Evolutionary conservation across 2,113 vertebrate species (phyloP), one percentile per base, ranked within the genome.

Genomic region (Pyrgilauda ruficollis): DNA sequence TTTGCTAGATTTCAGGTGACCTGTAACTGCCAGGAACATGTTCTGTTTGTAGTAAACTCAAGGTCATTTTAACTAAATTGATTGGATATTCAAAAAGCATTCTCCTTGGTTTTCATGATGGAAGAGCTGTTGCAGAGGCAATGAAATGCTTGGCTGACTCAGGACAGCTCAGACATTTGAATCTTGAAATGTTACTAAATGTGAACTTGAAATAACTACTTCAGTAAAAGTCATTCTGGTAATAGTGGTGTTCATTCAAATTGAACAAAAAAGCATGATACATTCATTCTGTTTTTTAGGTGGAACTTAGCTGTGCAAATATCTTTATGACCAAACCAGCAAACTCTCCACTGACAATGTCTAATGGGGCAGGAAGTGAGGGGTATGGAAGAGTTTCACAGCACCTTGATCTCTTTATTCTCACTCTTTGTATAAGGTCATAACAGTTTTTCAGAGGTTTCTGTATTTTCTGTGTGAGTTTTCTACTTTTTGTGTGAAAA

Each of bases 401-500:
- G 23, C 10, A 30, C 39, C 13, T 63, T 70, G 10, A 20, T 81
- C 6, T 84, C 27, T 66, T 62, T 53, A 70, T 74, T 74, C 15
- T 14, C 16, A 12, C 15, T 74, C 8, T 73, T 79, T 56, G 15
- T 88, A 35, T 90, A 49, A 84, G 7, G 17, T 69, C 47, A 23
- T 7, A n/a, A 33, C 6, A 39, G 2, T 81, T 91, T 87, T 63
- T 63, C 22, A 43, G 37, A 69, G 15, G 35, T 63, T 72, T 64
- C n/a, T 1, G 4, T 50, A 43, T 69, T 63, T 86, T 55, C n/a
- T 43, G 6, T 44, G 8, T 0, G 1, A 50, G 1, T 52, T 87
- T 89, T 68, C 30, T 82, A 22, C 28, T 66, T 26, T 4, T 35
- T 41, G 4, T 43, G 13, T 44, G 46, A 13, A 39, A 64, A 74